Base-by-base conservation (phyloP, 2,797 vertebrate genomes). In the Ptychadena robeensis region DNA sequence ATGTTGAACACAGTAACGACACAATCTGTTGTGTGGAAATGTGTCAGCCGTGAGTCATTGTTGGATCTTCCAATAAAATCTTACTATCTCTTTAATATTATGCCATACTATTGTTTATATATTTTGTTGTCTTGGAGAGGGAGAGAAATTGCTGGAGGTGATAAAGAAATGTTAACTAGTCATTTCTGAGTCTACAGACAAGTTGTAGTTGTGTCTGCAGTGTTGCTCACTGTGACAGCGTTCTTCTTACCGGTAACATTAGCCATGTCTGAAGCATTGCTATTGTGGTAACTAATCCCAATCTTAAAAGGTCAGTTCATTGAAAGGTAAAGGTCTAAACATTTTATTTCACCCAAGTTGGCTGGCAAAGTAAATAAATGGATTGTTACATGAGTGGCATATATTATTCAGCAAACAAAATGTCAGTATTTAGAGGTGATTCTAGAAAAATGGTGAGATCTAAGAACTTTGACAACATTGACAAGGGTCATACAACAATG, bases 21-120 rank as follows among this genome's bases (percentile, higher is more conserved):
- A 59, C 25, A 59, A 27, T 59, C 57, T 27, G 57, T 9, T 59
- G 22, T 59, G 57, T 59, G n/a, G 57, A n/a, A 44, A 65, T 76
- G 61, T 27, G 30, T 65, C 59, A 66, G 61, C 61, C n/a, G 40
- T 76, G 61, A 65, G 11, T 76, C 53, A 61, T 28, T 76, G 73
- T 76, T 37, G 25, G 35, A 65, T 28, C 25, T 15, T 64, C n/a
- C 32, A 65, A 31, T 37, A 15, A 9, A 30, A 18, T 63, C 61
- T 37, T 66, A 12, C 35, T 66, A 44, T 65, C 37, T 32, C n/a
- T 48, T 48, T 48, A 48, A 15, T 48, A 12, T 48, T 76, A 40
- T 59, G 25, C n/a, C 57, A 59, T 59, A 27, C 57, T 27, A n/a
- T n/a, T 59, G 57, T 59, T 59, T 27, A 59, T 59, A 27, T 59